phyloP scores from a whole-genome alignment of 2,888 invertebrate species.

The Lysandra coridon region DNA sequence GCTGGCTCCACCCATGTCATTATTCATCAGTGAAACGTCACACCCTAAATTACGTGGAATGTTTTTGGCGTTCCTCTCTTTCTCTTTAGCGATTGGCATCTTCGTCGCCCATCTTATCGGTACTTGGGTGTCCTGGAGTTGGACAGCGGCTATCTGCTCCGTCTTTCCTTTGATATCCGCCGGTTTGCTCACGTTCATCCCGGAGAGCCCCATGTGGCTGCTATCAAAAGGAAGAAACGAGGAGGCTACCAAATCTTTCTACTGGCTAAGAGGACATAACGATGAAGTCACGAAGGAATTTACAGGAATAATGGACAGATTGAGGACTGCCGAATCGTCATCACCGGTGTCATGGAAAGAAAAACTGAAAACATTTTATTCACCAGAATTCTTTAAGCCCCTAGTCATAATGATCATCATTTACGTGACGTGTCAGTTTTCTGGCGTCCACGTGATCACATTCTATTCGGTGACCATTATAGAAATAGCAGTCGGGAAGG shows the following conservation, averaged over 20 bases:
- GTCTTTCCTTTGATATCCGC: neutral
- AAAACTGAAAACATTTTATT: neutral
- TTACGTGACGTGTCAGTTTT: slow-evolving; percentile 20
- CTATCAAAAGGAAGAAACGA: neutral
- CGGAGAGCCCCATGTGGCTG: slow-evolving; percentile 16
- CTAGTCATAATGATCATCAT: slow-evolving; percentile 18
- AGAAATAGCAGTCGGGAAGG: slow-evolving; percentile 9
- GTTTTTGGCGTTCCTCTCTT: slow-evolving; percentile 18
- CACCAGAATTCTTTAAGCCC: neutral
- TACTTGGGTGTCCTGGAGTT: slow-evolving; percentile 17
- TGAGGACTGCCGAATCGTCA: neutral
- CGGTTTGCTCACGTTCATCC: neutral
- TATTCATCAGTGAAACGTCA: slow-evolving; percentile 9
- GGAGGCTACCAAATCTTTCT: slow-evolving; percentile 1
- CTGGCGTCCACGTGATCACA: slow-evolving; percentile 20
- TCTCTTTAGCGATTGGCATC: slow-evolving; percentile 16
- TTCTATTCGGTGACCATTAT: slow-evolving; percentile 7
- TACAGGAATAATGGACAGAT: slow-evolving; percentile 1
- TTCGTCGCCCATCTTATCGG: slow-evolving; percentile 26
- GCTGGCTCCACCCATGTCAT: slow-evolving; percentile 12
- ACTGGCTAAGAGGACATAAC: slow-evolving; percentile 5
- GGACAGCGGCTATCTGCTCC: neutral
- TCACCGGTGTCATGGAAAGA: neutral
- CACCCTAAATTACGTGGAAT: slow-evolving; percentile 15
- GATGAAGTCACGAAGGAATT: neutral